Evolutionary conservation across 35 echinoderm and acorn worm genomes (phyloP), one percentile per base, ranked within the genome.

Genomic region (Holothuria glaberrima): DNA sequence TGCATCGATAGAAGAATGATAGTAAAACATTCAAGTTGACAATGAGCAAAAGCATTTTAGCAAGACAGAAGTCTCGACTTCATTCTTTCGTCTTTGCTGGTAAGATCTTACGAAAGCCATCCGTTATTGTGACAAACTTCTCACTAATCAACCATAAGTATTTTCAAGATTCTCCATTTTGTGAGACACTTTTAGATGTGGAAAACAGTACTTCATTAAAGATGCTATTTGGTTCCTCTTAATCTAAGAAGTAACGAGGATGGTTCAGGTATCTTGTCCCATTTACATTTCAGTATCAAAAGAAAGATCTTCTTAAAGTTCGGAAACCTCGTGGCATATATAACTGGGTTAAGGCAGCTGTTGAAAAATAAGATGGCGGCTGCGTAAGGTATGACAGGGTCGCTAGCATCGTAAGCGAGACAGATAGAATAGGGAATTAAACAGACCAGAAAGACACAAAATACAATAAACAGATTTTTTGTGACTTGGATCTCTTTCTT

Each of bases 261-360:
- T 19, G 78, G 89, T 66, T 96, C 94, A 90, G 91, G 91, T 48
- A 96, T 93, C 7, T 92, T 56, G 32, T 58, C 44, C 56, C 90
- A 92, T 12, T 89, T 63, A 57, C 95, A 94, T 21, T 21, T 71
- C 24, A 94, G 75, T n/a, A 97, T 92, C 34, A 50, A 30, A 17
- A 86, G 89, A 56, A 97, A 92, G 17, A 92, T 78, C 9, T 64
- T 86, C 65, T 90, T 90, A 60, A 92, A 95, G 71, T 88, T 86
- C 34, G 94, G 94, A 81, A 92, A 90, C 50, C 91, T 97, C 6
- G 88, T 78, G 17, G 88, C 95, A 68, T 97, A 94, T 25, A 97
- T 94, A 38, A 93, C 88, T 13, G 95, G 95, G 45, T 97, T 94
- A 6, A 94, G 32, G 45, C 92, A 94, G 25, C 92, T 94, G 73